Evolutionary conservation across 2,797 vertebrate genomes (phyloP).

Genomic region (Geotrypetes seraphini): DNA sequence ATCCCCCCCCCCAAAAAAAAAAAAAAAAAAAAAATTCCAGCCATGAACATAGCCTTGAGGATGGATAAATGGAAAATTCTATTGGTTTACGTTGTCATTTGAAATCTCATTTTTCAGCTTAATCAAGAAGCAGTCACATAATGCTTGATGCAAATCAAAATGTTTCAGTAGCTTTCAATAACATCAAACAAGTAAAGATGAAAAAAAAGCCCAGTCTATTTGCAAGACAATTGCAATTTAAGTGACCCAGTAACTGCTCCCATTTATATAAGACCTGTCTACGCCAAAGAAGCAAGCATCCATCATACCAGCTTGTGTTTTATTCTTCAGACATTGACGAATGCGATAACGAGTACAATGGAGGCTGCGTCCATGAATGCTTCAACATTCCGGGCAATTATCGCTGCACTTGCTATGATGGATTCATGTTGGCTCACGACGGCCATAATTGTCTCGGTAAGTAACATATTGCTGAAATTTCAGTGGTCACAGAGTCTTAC

Average conservation of each 20-base stretch:
- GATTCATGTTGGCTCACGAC: conserved; percentile 89
- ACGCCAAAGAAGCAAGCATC: conserved; percentile 20
- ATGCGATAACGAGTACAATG: conserved; percentile 85
- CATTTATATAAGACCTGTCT: conserved; percentile 7
- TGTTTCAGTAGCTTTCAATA: no score
- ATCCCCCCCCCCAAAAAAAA: no score
- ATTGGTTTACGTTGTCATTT: no score
- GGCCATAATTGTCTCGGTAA: conserved; percentile 96
- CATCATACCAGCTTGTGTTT: conserved; percentile 38
- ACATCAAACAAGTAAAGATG: not conserved
- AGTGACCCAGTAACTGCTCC: conserved; percentile 4
- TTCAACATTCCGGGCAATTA: conserved; percentile 96
- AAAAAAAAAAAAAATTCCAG: no score
- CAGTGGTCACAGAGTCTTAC: not conserved
- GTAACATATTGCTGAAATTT: conserved; percentile 3
- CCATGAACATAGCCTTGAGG: no score
- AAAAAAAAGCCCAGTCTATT: conserved; percentile 10
- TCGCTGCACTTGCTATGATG: conserved; percentile 90
- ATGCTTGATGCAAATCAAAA: not conserved
- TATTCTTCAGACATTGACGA: conserved; percentile 82
- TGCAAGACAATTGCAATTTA: conserved; percentile 9
- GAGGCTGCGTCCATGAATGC: conserved; percentile 94
- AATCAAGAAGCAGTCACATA: not conserved
- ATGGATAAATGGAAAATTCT: no score
- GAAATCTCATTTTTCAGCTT: not conserved